phyloP scores from a whole-genome alignment of 2,888 invertebrate genomes.

The Rhagium mordax region DNA sequence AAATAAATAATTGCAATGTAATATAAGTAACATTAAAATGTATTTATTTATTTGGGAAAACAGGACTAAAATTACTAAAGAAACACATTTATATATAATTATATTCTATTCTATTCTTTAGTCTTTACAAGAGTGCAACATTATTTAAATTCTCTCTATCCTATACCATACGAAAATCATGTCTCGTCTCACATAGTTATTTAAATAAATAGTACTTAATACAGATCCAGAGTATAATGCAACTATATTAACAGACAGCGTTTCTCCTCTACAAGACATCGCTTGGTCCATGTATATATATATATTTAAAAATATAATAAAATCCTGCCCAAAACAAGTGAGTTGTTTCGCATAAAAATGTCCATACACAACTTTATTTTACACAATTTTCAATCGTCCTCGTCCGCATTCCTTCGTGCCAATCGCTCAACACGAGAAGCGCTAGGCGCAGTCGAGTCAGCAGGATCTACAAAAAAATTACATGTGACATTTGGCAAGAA shows the following conservation, averaged over 20 bases:
- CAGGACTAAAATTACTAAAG: conserved; percentile 53
- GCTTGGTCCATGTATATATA: conserved; percentile 47
- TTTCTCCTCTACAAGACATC: conserved; percentile 43
- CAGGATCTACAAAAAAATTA: conserved; percentile 59
- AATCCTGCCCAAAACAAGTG: not conserved
- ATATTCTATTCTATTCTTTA: conserved; percentile 61
- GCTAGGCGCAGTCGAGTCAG: conserved; percentile 53
- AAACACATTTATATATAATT: conserved; percentile 57
- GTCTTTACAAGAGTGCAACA: conserved; percentile 66
- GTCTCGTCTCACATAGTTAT: conserved; percentile 48
- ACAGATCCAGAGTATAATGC: conserved; percentile 44
- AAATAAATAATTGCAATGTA: conserved; percentile 40
- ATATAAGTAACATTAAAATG: conserved; percentile 27
- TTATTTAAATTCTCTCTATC: conserved; percentile 57
- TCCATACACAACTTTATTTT: conserved; percentile 36
- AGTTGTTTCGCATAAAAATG: conserved; percentile 7
- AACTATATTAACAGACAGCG: conserved; percentile 50
- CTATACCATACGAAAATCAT: conserved; percentile 59
- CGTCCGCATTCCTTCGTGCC: conserved; percentile 34
- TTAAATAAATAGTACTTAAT: conserved; percentile 40
- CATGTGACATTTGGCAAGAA: conserved; percentile 25
- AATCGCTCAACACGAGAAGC: conserved; percentile 59
- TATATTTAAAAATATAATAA: conserved; percentile 33
- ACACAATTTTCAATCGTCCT: conserved; percentile 56
- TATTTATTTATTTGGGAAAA: conserved; percentile 46